Conservation (phyloP, 2,888 invertebrate species). For the Scaeva pyrastri region DNA sequence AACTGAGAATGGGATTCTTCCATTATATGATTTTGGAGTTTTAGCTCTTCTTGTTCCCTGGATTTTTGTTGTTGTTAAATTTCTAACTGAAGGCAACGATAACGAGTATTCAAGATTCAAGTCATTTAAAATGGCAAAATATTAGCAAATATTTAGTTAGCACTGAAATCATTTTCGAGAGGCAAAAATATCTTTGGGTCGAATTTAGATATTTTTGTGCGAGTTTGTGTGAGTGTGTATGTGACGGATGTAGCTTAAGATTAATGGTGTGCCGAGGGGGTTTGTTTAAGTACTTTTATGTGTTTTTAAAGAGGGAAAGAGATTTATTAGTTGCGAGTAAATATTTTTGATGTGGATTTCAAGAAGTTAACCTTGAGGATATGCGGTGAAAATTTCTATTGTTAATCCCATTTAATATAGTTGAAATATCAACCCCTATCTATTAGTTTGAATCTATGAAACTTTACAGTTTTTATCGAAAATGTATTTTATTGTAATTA, state of each 20-base stretch:
- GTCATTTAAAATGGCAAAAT: conserved; percentile 61
- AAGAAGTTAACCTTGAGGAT: conserved; percentile 2
- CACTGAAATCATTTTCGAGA: conserved; percentile 61
- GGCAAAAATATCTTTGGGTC: conserved; percentile 2
- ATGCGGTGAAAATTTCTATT: background rate
- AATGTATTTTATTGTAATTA: too few relatives aligned
- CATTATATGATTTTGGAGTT: conserved; percentile 44
- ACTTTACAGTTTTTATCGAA: too few relatives aligned
- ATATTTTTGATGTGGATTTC: background rate
- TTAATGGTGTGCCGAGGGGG: conserved; percentile 51
- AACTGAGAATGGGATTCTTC: conserved; percentile 30
- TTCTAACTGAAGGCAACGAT: conserved; percentile 20
- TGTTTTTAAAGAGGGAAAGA: conserved; percentile 26
- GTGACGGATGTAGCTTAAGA: background rate
- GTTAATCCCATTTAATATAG: background rate
- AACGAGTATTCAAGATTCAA: conserved; percentile 14
- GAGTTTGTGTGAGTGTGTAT: background rate
- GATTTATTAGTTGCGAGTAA: conserved; percentile 44
- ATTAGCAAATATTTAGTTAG: conserved; percentile 66
- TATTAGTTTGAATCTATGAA: too few relatives aligned
- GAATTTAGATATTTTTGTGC: background rate
- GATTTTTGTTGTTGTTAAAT: background rate
- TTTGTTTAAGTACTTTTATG: conserved; percentile 31
- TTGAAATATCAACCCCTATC: background rate
- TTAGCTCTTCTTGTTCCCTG: conserved; percentile 32